Evolutionary conservation across 2,113 vertebrate genomes (phyloP).

Genomic region (Leiothrix lutea): DNA sequence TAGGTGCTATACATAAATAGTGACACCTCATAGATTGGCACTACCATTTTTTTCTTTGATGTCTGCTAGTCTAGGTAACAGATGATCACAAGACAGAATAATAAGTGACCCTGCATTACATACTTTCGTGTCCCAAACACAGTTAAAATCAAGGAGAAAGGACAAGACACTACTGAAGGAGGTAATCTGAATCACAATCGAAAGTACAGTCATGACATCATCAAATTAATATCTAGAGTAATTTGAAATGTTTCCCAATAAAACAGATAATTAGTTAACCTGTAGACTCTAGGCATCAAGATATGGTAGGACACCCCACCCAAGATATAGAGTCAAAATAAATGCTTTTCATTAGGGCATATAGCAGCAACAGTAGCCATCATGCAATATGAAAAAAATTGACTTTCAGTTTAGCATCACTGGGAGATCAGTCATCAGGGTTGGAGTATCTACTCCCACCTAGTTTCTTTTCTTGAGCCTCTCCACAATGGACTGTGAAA

Average conservation of each 20-base stretch:
- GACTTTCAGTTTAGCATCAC: background rate
- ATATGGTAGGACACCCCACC: background rate
- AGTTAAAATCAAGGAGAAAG: background rate
- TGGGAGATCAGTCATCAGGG: background rate
- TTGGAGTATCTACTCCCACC: background rate
- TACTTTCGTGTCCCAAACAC: background rate
- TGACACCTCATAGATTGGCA: background rate
- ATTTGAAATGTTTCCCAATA: background rate
- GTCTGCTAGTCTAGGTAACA: slow-evolving; percentile 23
- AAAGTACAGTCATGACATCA: background rate
- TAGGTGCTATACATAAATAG: slow-evolving; percentile 39
- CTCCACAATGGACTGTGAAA: background rate
- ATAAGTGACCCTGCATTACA: background rate
- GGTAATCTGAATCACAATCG: background rate
- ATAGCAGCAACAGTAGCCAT: background rate
- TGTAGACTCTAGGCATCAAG: background rate
- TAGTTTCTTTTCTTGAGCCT: background rate
- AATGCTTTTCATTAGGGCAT: background rate
- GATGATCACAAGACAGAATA: background rate
- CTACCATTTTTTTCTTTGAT: slow-evolving; percentile 5
- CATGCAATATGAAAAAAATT: background rate
- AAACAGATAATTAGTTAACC: background rate
- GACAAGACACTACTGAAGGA: background rate
- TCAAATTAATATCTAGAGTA: background rate
- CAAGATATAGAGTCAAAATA: background rate